Evolutionary conservation across 2,797 vertebrate species (phyloP), one percentile per base, ranked within the genome.

Genomic region (Prionace glauca): DNA sequence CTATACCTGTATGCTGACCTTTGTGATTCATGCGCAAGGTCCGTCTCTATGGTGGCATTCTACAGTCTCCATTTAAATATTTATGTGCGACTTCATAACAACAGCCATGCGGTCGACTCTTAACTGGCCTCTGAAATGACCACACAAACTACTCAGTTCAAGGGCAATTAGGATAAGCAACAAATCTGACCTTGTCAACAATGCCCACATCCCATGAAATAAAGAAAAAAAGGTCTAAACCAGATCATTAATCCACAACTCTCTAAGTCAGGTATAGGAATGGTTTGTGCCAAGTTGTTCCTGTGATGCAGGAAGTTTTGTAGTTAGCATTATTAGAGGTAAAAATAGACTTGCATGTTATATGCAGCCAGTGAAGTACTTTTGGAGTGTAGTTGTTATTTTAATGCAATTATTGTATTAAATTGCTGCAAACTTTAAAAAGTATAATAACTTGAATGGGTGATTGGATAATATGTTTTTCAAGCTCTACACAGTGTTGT

Each of bases 401-500:
- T 7, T 81, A 91, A 36, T n/a, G 18, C 16, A 29, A 88, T 29
- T 88, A 60, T 94, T 50, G 24, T 94, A 74, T 56, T 45, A 56
- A 29, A 74, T 36, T 26, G 26, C 41, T 94, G 36, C 45, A 77
- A 11, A 74, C 36, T 32, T 56, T 74, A 71, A 90, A 32, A 74
- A 65, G 3, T 72, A 26, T 50, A 74, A 36, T 77, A 56, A 32
- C 26, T 32, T 95, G 71, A 74, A 60, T 91, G 56, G 60, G 32
- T 91, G 60, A 91, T 91, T 91, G 56, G 12, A 65, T 56, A 56
- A 94, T 20, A 77, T 95, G 77, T 56, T 74, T 56, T 95, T 94
- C n/a, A 72, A 72, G 67, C 67, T 74, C 41, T 77, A 60, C 26
- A 0, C 50, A 29, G 11, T 45, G 36, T 72, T 10, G 41, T 71